Evolutionary conservation across 2,113 vertebrate genomes (phyloP), one percentile per base, ranked within the genome.

Genomic region (Hyperoodon ampullatus): DNA sequence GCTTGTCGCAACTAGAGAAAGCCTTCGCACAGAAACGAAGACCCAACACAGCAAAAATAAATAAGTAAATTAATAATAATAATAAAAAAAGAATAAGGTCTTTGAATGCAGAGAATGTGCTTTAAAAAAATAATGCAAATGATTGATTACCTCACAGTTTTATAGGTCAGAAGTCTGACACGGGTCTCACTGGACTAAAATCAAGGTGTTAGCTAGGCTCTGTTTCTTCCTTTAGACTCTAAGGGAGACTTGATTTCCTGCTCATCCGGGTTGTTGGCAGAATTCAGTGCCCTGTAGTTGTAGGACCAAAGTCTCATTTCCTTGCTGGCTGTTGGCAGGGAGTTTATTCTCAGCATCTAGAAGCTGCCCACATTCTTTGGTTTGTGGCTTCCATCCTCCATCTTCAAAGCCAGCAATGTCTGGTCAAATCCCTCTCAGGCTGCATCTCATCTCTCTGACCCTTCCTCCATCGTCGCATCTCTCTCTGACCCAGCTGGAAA

Each of bases 381-480:
- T 42, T 88, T 72, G 50, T 74, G 74, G 35, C 30, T 88, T 24
- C 63, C 53, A 89, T 60, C 35, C 5, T 89, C 50, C 26, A 42
- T 42, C 47, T 75, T 53, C n/a, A 33, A 92, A 94, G 30, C 83
- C 71, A 70, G 50, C 53, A 66, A 70, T 5, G 11, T 53, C 33
- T 21, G 47, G 44, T 66, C 47, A 24, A 60, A 80, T 68, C 47
- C 53, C 78, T 53, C 39, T 50, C 63, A 47, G 15, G 19, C 12
- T 91, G 60, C 35, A 18, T 86, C 68, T 94, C 83, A 26, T 90
- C 74, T 94, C 83, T 96, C 60, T 85, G 78, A 89, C n/a, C 24
- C 10, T 60, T 78, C 13, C 44, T 80, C 30, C 42, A 44, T 35
- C 26, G 1, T 68, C 5, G 5, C 5, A 72, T 61, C 35, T 66